Evolutionary conservation across 2,113 vertebrate species (phyloP), one percentile per base, ranked within the genome.

Genomic region (Chlamydotis undulata): DNA sequence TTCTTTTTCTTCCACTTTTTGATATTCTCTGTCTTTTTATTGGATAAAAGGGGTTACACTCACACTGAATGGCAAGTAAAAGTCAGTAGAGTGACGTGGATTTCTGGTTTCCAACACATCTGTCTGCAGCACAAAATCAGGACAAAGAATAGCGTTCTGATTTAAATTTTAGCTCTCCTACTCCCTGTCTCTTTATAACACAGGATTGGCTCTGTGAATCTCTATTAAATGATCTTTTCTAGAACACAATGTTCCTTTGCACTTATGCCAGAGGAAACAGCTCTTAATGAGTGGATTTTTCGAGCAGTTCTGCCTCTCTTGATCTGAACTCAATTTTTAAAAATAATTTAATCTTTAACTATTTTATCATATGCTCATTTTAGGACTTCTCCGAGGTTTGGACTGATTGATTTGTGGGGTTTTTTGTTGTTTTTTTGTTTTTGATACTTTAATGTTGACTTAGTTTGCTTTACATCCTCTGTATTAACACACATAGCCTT

Each of bases 331-430:
- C 0, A 59, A 50, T 16, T 45, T 45, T 50, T 6, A 24, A 59
- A 84, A 45, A 49, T 45, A 29, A 63, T 39, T 70, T 43, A 5
- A 14, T 55, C 12, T 80, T 82, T 17, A 87, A 2, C 4, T 64
- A 11, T 47, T 68, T 89, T 81, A 2, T 50, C 6, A 10, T 69
- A 19, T 37, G 43, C 18, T 64, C 3, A 41, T 33, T 83, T 81
- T 50, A 41, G 39, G 6, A n/a, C 9, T 63, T 77, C 31, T 63
- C 12, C 70, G 28, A 82, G 14, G 6, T 69, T 65, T 78, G 2
- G 1, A 65, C 73, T 88, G 12, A 12, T 45, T 24, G 2, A 0
- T 14, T n/a, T 76, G 3, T 76, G 3, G 3, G 0, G 0, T 55
- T 65, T 84, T 47, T 16, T 14, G 3, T 69, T 35, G 15, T 23